A percentile compares a stretch with the other conserved stretches of the same genome.
Conservation (phyloP, 1,140 invertebrate genomes). For the Drosophila oshimai region DNA sequence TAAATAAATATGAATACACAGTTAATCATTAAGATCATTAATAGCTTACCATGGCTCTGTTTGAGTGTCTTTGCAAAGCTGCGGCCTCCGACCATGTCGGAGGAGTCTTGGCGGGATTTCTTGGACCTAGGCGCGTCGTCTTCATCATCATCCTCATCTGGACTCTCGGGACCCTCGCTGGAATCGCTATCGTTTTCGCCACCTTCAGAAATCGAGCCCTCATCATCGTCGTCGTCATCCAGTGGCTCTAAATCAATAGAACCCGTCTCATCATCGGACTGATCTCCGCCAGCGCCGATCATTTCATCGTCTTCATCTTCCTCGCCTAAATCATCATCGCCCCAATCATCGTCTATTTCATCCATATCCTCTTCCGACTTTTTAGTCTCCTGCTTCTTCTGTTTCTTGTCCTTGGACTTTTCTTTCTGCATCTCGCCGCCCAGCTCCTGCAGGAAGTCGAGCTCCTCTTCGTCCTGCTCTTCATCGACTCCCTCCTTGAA, state of each 20-base stretch:
- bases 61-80: slow-evolving; percentile 74
- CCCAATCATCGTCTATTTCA: slow-evolving; percentile 75
- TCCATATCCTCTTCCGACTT: slow-evolving; percentile 74
- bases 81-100: slow-evolving; percentile 30
- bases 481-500: slow-evolving; percentile 78
- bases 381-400: slow-evolving; percentile 59
- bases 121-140: slow-evolving; percentile 74
- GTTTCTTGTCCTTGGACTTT: slow-evolving; percentile 74
- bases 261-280: slow-evolving; percentile 72
- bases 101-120: slow-evolving; percentile 71
- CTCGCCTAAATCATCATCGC: slow-evolving; percentile 69
- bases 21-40: not conserved
- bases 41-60: slow-evolving; percentile 59
- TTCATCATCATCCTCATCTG: slow-evolving; percentile 57
- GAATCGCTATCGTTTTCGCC: slow-evolving; percentile 38
- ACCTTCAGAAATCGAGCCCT: slow-evolving; percentile 50
- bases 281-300: slow-evolving; percentile 56
- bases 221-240: slow-evolving; percentile 61
- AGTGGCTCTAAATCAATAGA: slow-evolving; percentile 66
- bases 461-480: slow-evolving; percentile 83
- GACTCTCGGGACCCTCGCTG: slow-evolving; percentile 55
- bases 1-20: not conserved
- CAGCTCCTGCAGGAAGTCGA: slow-evolving; percentile 70
- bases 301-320: slow-evolving; percentile 75
- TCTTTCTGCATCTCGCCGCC: slow-evolving; percentile 62